Evolutionary conservation across 2,888 invertebrate species (phyloP).

Genomic region (Mimachlamys varia): DNA sequence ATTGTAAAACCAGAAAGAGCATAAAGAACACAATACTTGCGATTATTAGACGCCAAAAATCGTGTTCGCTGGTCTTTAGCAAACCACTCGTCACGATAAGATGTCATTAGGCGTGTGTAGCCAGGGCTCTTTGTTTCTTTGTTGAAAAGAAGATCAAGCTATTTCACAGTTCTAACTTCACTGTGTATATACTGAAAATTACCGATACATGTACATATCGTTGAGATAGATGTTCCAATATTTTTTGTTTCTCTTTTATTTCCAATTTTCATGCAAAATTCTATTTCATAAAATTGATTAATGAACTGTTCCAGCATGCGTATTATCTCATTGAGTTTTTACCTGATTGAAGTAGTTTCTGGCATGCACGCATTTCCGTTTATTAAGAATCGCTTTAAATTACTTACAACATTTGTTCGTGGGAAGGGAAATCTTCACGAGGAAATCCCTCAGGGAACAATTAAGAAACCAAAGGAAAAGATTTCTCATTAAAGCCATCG

Average conservation of each 20-base stretch:
- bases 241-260: not conserved
- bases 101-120: not conserved
- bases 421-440: conserved; percentile 48
- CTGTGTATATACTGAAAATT: not conserved
- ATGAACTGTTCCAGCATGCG: conserved; percentile 32
- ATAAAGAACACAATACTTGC: not conserved
- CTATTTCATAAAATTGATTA: conserved; percentile 29
- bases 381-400: conserved; percentile 57
- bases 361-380: conserved; percentile 41
- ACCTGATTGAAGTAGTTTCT: conserved; percentile 28
- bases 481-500: conserved; percentile 18
- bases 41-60: conserved; percentile 12
- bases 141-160: conserved; percentile 1
- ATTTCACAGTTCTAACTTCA: not conserved
- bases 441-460: conserved; percentile 53
- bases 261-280: conserved; percentile 16
- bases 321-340: conserved; percentile 2
- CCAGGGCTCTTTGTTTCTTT: conserved; percentile 10
- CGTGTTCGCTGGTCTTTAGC: not conserved
- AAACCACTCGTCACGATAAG: not conserved
- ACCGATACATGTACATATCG: not conserved
- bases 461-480: conserved; percentile 44
- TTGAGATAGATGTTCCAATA: not conserved
- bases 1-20: not conserved
- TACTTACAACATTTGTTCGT: conserved; percentile 54